Evolutionary conservation across 2,888 invertebrate genomes (phyloP), one percentile per base, ranked within the genome.

Genomic region (Stenodera caucasica): DNA sequence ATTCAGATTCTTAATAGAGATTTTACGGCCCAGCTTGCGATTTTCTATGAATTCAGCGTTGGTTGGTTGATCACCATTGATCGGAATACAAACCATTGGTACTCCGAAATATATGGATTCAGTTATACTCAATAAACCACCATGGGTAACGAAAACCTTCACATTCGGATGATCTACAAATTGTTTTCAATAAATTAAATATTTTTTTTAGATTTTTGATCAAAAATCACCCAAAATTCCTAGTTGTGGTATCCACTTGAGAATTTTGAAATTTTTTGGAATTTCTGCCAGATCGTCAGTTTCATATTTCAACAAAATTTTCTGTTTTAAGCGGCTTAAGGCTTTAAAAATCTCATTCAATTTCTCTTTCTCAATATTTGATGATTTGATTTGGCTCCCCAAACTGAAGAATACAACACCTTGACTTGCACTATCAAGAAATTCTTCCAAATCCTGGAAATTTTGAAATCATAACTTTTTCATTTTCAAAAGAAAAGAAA

Each of bases 231-330:
- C n/a, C n/a, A n/a, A 57, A 56, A 71, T 61, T 15, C 67, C 69
- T 49, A 67, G 66, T 59, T 71, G 71, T 49, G 71, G 69, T 14
- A 69, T 53, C 70, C 71, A 71, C 60, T 68, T 7, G 49, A 18
- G 2, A 62, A 2, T 54, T 60, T 68, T 73, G 14, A 61, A 54
- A 40, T 61, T 61, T 18, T 21, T 8, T 5, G 60, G 57, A 65
- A 77, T 67, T 35, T 70, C 71, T 5, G 14, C 69, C 68, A n/a
- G 72, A 70, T 15, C 57, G 23, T 84, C 82, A 0, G 84, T 83
- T 67, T 89, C 88, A 86, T 87, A 90, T 79, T 90, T 90, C 88
- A 88, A 88, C 23, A 90, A 71, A 0, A 90, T 84, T 7, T 83
- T 85, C 64, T 88, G 86, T 63, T 88, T 86, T 0, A 89, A 70